A percentile compares a stretch with the other conserved stretches of the same genome.
Conservation (phyloP, 1,140 invertebrate genomes). For the Bombus picipes region DNA sequence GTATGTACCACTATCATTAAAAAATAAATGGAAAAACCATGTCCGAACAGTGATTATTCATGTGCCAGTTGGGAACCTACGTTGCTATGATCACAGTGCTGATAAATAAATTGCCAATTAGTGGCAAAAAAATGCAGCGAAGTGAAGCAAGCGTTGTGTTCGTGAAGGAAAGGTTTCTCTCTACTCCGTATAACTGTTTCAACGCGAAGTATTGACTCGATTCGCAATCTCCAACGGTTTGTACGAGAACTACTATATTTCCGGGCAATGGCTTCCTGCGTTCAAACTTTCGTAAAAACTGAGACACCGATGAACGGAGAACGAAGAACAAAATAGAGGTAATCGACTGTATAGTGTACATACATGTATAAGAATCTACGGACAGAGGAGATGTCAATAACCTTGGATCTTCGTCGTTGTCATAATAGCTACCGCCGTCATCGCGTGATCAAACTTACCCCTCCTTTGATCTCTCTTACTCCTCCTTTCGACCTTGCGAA, state of each 20-base stretch:
- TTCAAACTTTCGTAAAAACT: background rate
- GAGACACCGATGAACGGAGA: background rate
- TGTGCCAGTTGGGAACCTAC: background rate
- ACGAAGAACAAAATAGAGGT: background rate
- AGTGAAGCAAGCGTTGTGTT: conserved; percentile 6
- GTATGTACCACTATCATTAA: background rate
- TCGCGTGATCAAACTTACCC: conserved; percentile 76
- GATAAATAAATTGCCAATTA: conserved; percentile 54
- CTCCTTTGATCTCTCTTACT: conserved; percentile 28
- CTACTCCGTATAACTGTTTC: background rate
- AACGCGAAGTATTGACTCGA: background rate
- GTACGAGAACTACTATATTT: conserved; percentile 17
- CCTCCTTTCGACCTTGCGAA: conserved; percentile 57
- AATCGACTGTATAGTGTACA: background rate
- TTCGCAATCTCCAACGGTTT: background rate
- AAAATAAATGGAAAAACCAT: background rate
- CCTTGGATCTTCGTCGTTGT: conserved; percentile 64
- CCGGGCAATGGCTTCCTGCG: too few relatives aligned
- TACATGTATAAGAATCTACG: conserved; percentile 5
- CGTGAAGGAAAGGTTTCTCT: conserved; percentile 6
- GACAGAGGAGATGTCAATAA: conserved; percentile 74
- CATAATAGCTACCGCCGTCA: conserved; percentile 71
- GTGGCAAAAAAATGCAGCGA: background rate
- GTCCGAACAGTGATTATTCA: background rate
- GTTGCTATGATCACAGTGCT: background rate